phyloP scores from a whole-genome alignment of 2,113 vertebrate species.

The Athene noctua region DNA sequence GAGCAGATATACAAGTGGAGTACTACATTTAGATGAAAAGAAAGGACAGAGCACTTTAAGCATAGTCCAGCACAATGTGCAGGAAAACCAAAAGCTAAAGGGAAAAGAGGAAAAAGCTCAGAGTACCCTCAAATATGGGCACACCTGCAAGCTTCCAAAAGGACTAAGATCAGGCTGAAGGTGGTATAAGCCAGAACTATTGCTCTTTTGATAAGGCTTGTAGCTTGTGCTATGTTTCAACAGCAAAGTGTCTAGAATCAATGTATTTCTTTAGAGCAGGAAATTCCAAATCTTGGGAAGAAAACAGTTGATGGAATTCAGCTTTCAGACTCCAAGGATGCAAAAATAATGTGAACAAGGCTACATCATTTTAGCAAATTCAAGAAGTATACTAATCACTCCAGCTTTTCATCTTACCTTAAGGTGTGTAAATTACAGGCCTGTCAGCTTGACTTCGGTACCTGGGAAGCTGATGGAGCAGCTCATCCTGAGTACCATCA shows the following conservation, averaged over 20 bases:
- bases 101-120: neutral
- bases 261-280: neutral
- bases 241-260: neutral
- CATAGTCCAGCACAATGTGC: neutral
- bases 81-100: neutral
- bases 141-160: neutral
- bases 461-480: too few species aligned
- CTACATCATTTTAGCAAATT: neutral
- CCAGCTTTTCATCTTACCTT: neutral
- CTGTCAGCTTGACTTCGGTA: too few species aligned
- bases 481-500: too few species aligned
- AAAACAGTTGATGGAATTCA: neutral
- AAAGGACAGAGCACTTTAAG: neutral
- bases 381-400: neutral
- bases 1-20: neutral
- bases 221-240: neutral
- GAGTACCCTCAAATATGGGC: fast-evolving
- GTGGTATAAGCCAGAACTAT: neutral
- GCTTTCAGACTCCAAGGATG: neutral
- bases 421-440: neutral
- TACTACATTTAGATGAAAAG: neutral
- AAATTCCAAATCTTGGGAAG: neutral
- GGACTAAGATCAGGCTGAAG: neutral
- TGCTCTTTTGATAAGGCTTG: neutral
- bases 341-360: neutral